These are phyloP conservation scores for Eristalis pertinax DNA, from an alignment of 2,888 invertebrate species.

Conservation along the genomic window DNA sequence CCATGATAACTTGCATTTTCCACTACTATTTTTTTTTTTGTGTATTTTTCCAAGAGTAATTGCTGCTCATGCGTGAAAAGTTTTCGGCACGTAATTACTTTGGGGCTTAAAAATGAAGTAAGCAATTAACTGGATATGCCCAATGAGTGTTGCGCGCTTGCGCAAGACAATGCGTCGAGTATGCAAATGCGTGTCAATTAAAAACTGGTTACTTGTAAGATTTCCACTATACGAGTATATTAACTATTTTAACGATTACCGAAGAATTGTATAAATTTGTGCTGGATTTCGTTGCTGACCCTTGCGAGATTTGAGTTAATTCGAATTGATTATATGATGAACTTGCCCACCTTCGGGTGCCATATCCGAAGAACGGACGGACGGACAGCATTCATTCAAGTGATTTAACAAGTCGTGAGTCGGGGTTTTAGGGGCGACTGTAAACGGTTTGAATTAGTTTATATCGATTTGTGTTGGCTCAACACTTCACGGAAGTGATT, in stretches of 20 bases:
- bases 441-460: background rate
- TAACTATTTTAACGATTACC: background rate
- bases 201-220: conserved; percentile 7
- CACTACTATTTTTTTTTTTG: background rate
- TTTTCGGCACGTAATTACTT: conserved; percentile 14
- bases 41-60: background rate
- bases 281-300: background rate
- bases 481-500: background rate
- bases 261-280: background rate
- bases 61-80: conserved; percentile 10
- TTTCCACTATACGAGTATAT: background rate
- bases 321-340: background rate
- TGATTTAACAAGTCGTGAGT: background rate
- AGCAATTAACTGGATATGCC: conserved; percentile 20
- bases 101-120: background rate
- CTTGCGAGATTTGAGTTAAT: background rate
- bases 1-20: background rate
- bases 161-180: background rate
- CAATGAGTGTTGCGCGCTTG: background rate
- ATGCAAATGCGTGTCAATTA: conserved; percentile 20
- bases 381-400: background rate
- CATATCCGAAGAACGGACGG: background rate
- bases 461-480: background rate
- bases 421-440: background rate
- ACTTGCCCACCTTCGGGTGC: background rate